Base-by-base conservation (phyloP, 2,888 invertebrate species). In the Drosophila algonquin region DNA sequence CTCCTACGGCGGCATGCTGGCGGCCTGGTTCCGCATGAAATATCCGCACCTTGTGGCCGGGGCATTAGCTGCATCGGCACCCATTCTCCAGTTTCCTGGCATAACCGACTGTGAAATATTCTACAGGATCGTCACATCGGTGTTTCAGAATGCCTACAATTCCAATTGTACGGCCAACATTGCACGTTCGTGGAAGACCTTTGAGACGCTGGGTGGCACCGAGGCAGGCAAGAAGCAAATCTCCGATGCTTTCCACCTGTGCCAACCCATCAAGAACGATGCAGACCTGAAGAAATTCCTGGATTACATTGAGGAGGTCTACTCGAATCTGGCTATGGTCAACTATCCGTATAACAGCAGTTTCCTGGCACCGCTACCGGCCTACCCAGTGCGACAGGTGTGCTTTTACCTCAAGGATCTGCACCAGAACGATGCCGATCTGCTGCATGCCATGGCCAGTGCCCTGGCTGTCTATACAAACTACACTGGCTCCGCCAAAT, bases 1-100 rank as follows among this genome's bases (percentile, higher is more conserved):
- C 0, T 98, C 98, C 0, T 99, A 99, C 91, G 99, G 99, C 0
- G 99, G 99, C 32, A 99, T 99, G 99, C 92, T 99, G 32, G 94
- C 99, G 0, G 97, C 99, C 0, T 99, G 99, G 97, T 94, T 99
- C 87, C 94, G 99, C 45, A 96, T 98, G 92, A 99, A 99, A 92
- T 99, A 99, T 93, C 99, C 99, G 0, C 96, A 97, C 89, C 90
- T 97, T 40, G 95, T 98, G 9, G 93, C 94, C 32, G 99, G 99
- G 0, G 96, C 99, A 1, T 95, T 99, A 72, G 98, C 99, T 5
- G 95, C 97, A 3, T 99, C 98, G 18, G 99, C 98, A 0, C 99
- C 98, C 0, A 95, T 98, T 80, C 95, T 96, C 92, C 97, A 96
- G 93, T 99, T 97, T 92, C 93, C 94, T 1, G 96, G 95, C 32